These are phyloP conservation scores for Agelastica alni DNA, from an alignment of 2,888 invertebrate genomes.

Conservation along the genomic window DNA sequence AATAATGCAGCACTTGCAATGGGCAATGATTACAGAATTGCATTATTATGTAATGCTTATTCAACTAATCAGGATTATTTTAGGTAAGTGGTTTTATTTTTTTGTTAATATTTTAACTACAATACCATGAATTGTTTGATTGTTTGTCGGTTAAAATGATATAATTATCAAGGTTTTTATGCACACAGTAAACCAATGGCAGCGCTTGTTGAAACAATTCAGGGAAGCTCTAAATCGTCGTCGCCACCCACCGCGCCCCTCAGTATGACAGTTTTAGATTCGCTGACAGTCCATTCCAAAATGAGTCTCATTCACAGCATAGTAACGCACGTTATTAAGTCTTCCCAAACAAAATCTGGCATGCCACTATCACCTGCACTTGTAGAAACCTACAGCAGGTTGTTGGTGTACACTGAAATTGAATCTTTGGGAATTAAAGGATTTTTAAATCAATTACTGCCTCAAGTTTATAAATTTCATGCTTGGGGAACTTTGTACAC, in stretches of 20 bases:
- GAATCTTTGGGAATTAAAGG: constrained; percentile 96
- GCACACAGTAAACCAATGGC: constrained; percentile 86
- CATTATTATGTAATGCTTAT: constrained; percentile 92
- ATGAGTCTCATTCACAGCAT: constrained; percentile 76
- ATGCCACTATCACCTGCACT: constrained; percentile 87
- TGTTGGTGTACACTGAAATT: constrained; percentile 94
- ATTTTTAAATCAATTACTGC: constrained; percentile 90
- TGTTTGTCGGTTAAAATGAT: too few relatives aligned
- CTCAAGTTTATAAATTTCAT: constrained; percentile 79
- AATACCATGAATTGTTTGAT: too few relatives aligned
- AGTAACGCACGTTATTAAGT: constrained; percentile 86
- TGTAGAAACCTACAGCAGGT: constrained; percentile 91
- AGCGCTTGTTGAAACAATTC: constrained; percentile 82
- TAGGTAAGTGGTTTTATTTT: too few relatives aligned
- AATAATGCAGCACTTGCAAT: constrained; percentile 71
- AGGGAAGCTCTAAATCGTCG: constrained; percentile 62
- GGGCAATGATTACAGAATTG: constrained; percentile 88
- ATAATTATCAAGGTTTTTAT: too few relatives aligned
- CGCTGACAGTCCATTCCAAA: constrained; percentile 93
- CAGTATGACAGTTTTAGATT: constrained; percentile 88
- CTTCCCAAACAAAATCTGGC: constrained; percentile 84
- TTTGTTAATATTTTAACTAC: too few relatives aligned
- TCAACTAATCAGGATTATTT: constrained; percentile 90
- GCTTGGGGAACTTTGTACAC: constrained; percentile 97
- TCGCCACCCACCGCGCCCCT: constrained; percentile 77